A percentile compares a stretch with the other conserved stretches of the same genome.
phyloP scores from a whole-genome alignment of 2,888 invertebrate genomes.

The Gasteruption jaculator region DNA sequence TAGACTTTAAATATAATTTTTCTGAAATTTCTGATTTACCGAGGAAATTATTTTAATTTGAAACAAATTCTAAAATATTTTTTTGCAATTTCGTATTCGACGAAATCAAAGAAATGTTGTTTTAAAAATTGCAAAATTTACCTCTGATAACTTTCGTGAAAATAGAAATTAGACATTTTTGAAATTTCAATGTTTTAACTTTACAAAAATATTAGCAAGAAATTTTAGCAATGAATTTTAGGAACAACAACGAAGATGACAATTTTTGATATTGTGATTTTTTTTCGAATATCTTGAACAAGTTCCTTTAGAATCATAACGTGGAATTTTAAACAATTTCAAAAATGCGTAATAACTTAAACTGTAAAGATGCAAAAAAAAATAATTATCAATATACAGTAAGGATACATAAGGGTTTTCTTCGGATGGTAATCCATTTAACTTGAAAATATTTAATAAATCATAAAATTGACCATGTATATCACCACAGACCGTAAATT shows the following conservation, averaged over 20 bases:
- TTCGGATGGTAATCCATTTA: conserved; percentile 94
- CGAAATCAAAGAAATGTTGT: too few species aligned
- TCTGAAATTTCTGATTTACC: conserved; percentile 20
- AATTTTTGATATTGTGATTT: too few species aligned
- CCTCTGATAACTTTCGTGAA: too few species aligned
- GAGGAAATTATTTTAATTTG: not conserved
- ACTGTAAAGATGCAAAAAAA: too few species aligned
- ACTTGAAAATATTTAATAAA: conserved; percentile 92
- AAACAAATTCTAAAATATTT: not conserved
- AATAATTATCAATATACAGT: not conserved
- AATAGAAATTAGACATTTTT: too few species aligned
- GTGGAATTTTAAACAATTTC: conserved; percentile 2
- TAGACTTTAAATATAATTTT: conserved; percentile 4
- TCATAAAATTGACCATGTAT: conserved; percentile 99
- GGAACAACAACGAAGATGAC: too few species aligned
- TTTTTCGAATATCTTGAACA: too few species aligned
- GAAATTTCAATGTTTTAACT: too few species aligned
- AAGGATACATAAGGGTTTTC: conserved; percentile 87
- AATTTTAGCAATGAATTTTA: too few species aligned
- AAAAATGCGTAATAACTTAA: not conserved
- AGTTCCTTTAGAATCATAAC: too few species aligned
- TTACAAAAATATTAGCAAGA: too few species aligned
- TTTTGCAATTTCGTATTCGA: conserved; percentile 2
- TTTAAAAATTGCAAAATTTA: too few species aligned
- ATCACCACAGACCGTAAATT: conserved; percentile 98